Evolutionary conservation across 2,797 vertebrate genomes (phyloP), one percentile per base, ranked within the genome.

Genomic region (Mycteria americana): DNA sequence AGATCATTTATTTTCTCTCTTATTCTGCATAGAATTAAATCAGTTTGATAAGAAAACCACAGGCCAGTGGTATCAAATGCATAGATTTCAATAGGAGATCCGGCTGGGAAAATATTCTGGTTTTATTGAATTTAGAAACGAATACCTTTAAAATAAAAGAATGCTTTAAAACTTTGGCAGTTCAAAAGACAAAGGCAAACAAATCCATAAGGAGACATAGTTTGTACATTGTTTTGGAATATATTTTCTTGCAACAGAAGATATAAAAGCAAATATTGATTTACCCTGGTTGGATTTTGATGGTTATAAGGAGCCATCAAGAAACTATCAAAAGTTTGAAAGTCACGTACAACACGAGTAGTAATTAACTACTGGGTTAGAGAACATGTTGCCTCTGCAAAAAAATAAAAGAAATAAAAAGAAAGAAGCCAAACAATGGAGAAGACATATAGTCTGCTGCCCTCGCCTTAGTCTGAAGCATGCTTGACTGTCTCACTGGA

Each of bases 201-300:
- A 87, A 76, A 96, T 96, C 93, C 83, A 95, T 97, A 87, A 85
- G 56, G 56, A 89, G 54, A 50, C 39, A 76, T 46, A 60, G 54
- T 48, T 85, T 91, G 31, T 45, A 31, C 75, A 63, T 72, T 92
- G 37, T 57, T 95, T 79, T 67, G 30, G 48, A 93, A 59, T 72
- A 88, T 54, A 35, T 87, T 92, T 94, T 97, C 78, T 85, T 60
- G 33, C 57, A 91, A 33, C 13, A 90, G 59, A 56, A 72, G n/a
- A 90, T 56, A 85, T 78, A 97, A 95, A 94, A 88, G 28, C 33
- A 90, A 92, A 92, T 90, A 96, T 93, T 89, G 88, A 94, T 96
- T 96, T 95, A 77, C 30, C 8, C 41, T 91, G 3, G 0, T 81
- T 94, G 63, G 56, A 95, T 95, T 95, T 96, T 91, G 77, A 93